These are phyloP conservation scores for Eriocheir sinensis DNA, from an alignment of 1,140 invertebrate genomes.

Conservation along the genomic window DNA sequence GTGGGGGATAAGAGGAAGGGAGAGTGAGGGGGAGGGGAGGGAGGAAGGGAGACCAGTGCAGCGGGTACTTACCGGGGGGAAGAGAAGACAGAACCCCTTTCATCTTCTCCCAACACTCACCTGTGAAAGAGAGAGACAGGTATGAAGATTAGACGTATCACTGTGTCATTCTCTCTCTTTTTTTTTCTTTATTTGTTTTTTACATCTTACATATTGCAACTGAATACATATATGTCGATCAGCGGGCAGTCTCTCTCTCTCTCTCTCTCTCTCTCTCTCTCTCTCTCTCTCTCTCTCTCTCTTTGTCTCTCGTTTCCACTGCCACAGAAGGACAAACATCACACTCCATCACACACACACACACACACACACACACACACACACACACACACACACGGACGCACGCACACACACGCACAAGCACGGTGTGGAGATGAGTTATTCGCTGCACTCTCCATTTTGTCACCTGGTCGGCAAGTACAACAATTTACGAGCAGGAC, in stretches of 20 bases:
- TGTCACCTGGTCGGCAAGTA: slow-evolving; percentile 68
- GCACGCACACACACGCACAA: slow-evolving; percentile 49
- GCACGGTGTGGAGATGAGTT: slow-evolving; percentile 39
- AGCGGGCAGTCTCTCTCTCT: neutral
- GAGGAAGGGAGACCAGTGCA: neutral
- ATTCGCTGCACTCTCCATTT: slow-evolving; percentile 54
- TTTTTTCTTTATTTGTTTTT: too few species aligned
- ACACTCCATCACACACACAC: neutral
- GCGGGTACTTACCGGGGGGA: neutral
- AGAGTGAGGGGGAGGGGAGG: neutral
- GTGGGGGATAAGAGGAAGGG: neutral
- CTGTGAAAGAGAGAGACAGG: neutral
- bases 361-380: slow-evolving; percentile 65
- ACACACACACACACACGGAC: slow-evolving; percentile 65
- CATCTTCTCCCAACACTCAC: slow-evolving; percentile 13
- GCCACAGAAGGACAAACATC: neutral
- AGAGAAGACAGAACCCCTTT: neutral
- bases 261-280: neutral
- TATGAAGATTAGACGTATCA: neutral
- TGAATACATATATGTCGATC: too few species aligned
- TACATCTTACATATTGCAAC: too few species aligned
- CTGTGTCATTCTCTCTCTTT: neutral
- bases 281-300: neutral
- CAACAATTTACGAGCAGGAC: slow-evolving; percentile 70
- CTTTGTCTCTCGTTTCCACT: neutral